Evolutionary conservation across 2,888 invertebrate species (phyloP), one percentile per base, ranked within the genome.

Genomic region (Euspilapteryx auroguttella): DNA sequence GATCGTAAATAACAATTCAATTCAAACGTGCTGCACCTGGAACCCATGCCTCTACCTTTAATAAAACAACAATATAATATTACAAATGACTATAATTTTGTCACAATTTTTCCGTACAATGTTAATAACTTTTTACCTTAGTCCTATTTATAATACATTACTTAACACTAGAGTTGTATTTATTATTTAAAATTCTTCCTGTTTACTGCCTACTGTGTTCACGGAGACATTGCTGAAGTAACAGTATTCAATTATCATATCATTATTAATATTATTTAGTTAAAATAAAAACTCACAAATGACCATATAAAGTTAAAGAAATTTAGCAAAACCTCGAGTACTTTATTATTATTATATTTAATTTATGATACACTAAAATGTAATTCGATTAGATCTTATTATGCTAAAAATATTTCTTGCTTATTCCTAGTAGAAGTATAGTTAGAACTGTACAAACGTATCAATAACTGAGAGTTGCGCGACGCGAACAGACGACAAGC

Each of bases 11-110:
- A n/a, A n/a, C n/a, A n/a, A n/a, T n/a, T n/a, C n/a, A n/a, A n/a
- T n/a, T n/a, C n/a, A n/a, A n/a, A n/a, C n/a, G n/a, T n/a, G n/a
- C n/a, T n/a, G n/a, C n/a, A n/a, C n/a, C n/a, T n/a, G n/a, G n/a
- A n/a, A n/a, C n/a, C n/a, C n/a, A n/a, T n/a, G n/a, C n/a, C n/a
- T n/a, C n/a, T n/a, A n/a, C n/a, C n/a, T 12, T 12, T 3, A 73
- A 68, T 69, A 41, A 73, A 75, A 75, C 68, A 66, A 59, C 53
- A 57, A 42, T 62, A 2, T 59, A 73, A 75, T 77, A 76, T 76
- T 77, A 77, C 76, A 77, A 77, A 77, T 77, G 77, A 77, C 77
- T 77, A 76, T 76, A 77, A 73, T 77, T 75, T 71, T 76, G 76
- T 76, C 77, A 77, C 76, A 73, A 75, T 73, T 73, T 69, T 73